These are phyloP conservation scores for Panorpa germanica DNA, from an alignment of 2,888 invertebrate genomes.

Conservation along the genomic window DNA sequence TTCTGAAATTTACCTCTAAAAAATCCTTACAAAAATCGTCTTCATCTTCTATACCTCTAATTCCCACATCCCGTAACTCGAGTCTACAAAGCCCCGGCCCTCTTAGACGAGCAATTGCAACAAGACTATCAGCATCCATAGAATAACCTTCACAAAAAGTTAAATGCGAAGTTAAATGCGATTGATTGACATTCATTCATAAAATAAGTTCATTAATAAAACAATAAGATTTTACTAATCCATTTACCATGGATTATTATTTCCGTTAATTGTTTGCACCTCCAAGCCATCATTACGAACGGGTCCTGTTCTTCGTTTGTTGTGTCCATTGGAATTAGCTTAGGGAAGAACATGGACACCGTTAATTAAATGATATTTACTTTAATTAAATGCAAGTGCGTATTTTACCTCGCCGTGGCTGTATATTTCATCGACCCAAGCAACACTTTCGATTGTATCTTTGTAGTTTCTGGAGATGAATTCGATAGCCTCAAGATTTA, in stretches of 20 bases:
- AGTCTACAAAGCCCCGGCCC: constrained; percentile 20
- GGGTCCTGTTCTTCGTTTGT: constrained; percentile 25
- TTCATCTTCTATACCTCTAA: too few species aligned
- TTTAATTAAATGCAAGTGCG: constrained; percentile 3
- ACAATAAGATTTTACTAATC: too few species aligned
- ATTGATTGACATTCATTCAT: too few species aligned
- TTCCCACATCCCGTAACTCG: too few species aligned
- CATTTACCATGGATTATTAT: constrained; percentile 35
- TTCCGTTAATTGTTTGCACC: constrained; percentile 29
- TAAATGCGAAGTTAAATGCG: too few species aligned
- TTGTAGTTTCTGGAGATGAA: constrained; percentile 21
- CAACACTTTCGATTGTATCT: constrained; percentile 22
- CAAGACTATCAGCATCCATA: constrained; percentile 23
- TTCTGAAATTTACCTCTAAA: constrained; percentile 20
- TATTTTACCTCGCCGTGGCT: constrained; percentile 16
- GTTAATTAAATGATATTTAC: constrained; percentile 10
- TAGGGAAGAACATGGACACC: constrained; percentile 19
- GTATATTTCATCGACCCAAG: constrained; percentile 24
- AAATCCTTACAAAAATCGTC: too few species aligned
- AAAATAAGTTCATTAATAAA: too few species aligned
- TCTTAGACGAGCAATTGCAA: constrained; percentile 22
- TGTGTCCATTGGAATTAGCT: constrained; percentile 19
- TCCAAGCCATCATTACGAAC: constrained; percentile 40
- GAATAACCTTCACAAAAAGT: constrained; percentile 16
- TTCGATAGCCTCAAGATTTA: constrained; percentile 22